Base-by-base conservation (phyloP, 2,888 invertebrate genomes). In the Netelia virgata region DNA sequence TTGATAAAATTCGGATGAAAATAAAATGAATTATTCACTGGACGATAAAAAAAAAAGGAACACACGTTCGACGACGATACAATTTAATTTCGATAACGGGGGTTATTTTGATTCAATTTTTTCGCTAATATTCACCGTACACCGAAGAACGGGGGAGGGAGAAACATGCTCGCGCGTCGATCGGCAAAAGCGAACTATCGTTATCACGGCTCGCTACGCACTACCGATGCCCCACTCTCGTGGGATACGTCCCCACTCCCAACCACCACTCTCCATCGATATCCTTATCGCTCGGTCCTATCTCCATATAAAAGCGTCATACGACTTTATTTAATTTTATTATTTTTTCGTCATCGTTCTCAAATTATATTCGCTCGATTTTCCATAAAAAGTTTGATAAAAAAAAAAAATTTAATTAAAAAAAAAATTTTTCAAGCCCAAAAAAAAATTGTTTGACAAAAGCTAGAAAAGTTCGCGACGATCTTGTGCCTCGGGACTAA, bases 161-260 rank as follows among this genome's bases (percentile, higher is more conserved):
- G 80, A 76, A 82, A 84, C 86, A 86, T 88, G 86, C 84, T 88
- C 86, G 77, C 87, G 81, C 88, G 89, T 87, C 89, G 89, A 90
- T 91, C 90, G 86, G 86, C 90, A 88, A 87, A 74, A 87, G 89
- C 90, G 87, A 88, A 90, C 89, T 91, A 90, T 85, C 87, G 84
- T 77, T 77, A 57, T 70, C 75, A 72, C 84, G 88, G 87, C 77
- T 69, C 50, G 82, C 74, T 70, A 78, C 82, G 84, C 82, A 74
- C 78, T 82, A 53, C 41, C 88, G 88, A 88, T 89, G 87, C 89
- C 78, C 53, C 18, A 9, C 16, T 18, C 57, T 57, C 57, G 16
- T 9, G 3, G 9, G n/a, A n/a, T n/a, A 18, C 18, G 16, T 16
- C 9, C 57, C 9, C 16, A 5, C 18, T 9, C 57, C 16, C 2